A percentile compares a stretch with the other conserved stretches of the same genome.
These are phyloP conservation scores for Ivindomyrus marchei DNA, from an alignment of 2,113 vertebrate species.

Conservation along the genomic window DNA sequence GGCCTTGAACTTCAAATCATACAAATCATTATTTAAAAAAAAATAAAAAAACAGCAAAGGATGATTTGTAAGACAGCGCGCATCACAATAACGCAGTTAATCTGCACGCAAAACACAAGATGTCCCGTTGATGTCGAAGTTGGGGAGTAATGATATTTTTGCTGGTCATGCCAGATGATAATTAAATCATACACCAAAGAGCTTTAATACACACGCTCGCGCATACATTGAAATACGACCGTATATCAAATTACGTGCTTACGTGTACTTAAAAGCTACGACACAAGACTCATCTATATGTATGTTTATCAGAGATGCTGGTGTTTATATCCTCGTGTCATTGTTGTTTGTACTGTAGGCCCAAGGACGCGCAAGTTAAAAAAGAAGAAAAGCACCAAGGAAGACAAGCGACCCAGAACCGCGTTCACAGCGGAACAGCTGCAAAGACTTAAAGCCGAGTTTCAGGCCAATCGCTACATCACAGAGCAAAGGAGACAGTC, in stretches of 20 bases:
- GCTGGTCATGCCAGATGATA: neutral
- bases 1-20: neutral
- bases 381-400: conserved; percentile 87
- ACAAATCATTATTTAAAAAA: neutral
- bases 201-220: neutral
- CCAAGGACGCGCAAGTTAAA: conserved; percentile 96
- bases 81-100: neutral
- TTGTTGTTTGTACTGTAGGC: conserved; percentile 77
- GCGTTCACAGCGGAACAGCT: conserved; percentile 90
- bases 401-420: conserved; percentile 84
- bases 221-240: neutral
- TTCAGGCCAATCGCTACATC: conserved; percentile 85
- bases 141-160: neutral
- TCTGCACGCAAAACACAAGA: neutral
- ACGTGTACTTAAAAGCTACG: neutral
- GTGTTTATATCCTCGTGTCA: conserved; percentile 56
- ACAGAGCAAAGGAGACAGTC: conserved; percentile 83
- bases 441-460: conserved; percentile 83
- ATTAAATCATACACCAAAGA: neutral
- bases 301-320: conserved; percentile 23
- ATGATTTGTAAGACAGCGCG: neutral
- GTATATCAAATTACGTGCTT: neutral
- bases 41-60: neutral
- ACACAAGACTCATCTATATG: neutral
- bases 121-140: neutral